phyloP scores from a whole-genome alignment of 2,113 vertebrate genomes.

The Cebus imitator region DNA sequence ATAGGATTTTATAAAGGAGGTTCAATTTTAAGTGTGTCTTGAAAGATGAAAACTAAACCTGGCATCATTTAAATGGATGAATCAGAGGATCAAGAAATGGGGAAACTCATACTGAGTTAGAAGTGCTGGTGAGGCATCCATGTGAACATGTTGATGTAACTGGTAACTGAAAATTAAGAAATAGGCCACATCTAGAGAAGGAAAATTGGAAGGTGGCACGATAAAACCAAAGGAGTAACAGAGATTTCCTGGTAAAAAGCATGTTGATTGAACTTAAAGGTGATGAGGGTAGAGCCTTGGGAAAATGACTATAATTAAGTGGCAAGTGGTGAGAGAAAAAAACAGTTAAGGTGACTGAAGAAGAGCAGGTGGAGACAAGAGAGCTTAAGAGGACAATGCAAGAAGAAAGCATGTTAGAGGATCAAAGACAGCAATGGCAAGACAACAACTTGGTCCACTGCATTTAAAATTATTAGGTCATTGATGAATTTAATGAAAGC shows the following conservation, averaged over 20 bases:
- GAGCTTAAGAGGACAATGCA: too few species aligned
- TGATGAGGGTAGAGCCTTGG: not conserved
- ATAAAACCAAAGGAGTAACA: not conserved
- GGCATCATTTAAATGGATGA: not conserved
- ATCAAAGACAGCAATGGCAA: not conserved
- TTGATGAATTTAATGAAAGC: not conserved
- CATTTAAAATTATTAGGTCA: not conserved
- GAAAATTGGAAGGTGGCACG: not conserved
- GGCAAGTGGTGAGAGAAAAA: not conserved
- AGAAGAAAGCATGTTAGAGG: not conserved
- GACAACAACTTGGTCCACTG: not conserved
- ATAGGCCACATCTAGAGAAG: not conserved
- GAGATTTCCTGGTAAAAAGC: not conserved
- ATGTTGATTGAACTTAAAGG: not conserved
- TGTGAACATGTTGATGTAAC: not conserved
- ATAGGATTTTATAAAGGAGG: not conserved
- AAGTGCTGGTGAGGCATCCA: not conserved
- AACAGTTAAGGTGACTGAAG: not conserved
- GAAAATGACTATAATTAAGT: not conserved
- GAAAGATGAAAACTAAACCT: conserved; percentile 27
- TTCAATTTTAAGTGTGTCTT: conserved; percentile 17
- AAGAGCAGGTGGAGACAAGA: not conserved
- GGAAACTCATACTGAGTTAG: not conserved
- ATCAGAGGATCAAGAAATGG: not conserved
- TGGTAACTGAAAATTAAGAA: not conserved